Conservation (phyloP, 2,113 vertebrate genomes). For the Pterocles gutturalis region DNA sequence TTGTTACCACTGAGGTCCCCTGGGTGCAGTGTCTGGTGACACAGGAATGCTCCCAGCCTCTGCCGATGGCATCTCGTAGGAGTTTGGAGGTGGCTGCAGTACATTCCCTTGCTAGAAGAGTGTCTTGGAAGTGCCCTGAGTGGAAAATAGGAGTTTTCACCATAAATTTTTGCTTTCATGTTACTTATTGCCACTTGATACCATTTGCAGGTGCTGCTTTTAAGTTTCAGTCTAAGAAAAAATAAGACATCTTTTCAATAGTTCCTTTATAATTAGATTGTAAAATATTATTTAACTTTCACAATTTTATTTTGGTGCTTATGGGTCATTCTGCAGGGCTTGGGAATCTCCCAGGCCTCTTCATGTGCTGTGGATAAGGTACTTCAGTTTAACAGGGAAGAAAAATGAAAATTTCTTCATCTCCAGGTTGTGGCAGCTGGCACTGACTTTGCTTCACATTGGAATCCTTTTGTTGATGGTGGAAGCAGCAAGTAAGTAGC, state of each 20-base stretch:
- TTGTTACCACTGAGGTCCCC: neutral
- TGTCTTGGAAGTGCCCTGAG: neutral
- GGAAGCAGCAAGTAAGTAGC: conserved; percentile 86
- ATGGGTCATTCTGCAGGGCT: neutral
- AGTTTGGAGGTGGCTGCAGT: neutral
- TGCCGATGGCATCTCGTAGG: neutral
- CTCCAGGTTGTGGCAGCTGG: conserved; percentile 89
- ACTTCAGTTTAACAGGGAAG: neutral
- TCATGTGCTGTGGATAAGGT: neutral
- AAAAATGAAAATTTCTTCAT: conserved; percentile 25
- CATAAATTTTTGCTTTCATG: neutral
- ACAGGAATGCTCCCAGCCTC: neutral
- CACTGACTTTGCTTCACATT: conserved; percentile 87
- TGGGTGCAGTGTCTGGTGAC: neutral
- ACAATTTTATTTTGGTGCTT: neutral
- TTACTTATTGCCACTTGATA: neutral
- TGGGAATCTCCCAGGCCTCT: neutral
- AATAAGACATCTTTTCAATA: neutral
- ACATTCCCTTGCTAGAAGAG: neutral
- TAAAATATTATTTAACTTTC: neutral
- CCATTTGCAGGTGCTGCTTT: neutral
- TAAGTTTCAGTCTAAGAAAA: neutral
- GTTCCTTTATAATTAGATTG: neutral
- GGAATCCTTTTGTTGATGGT: conserved; percentile 91
- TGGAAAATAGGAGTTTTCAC: neutral